Conservation (phyloP, 2,797 vertebrate genomes). For the Eulemur coronatus region DNA sequence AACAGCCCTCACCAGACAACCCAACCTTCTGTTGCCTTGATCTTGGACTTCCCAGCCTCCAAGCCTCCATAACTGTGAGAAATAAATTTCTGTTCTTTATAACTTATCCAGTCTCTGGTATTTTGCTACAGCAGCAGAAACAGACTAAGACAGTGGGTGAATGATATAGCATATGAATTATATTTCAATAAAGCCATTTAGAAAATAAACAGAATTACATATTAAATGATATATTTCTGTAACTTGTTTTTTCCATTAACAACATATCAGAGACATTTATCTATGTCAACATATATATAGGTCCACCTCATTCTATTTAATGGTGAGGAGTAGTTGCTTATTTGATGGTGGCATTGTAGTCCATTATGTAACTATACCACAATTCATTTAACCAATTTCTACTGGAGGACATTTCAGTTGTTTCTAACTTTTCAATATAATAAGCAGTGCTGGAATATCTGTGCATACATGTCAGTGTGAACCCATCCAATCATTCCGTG, state of each 20-base stretch:
- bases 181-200: neutral
- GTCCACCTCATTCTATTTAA: neutral
- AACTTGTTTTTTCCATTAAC: neutral
- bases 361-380: neutral
- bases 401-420: neutral
- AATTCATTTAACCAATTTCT: neutral
- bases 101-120: neutral
- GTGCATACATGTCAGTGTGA: neutral
- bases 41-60: neutral
- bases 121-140: neutral
- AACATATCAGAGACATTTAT: neutral
- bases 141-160: neutral
- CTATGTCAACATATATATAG: neutral
- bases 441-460: neutral
- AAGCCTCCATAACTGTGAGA: neutral
- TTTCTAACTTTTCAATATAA: neutral
- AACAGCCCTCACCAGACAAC: neutral
- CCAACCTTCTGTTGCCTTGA: neutral
- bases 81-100: neutral
- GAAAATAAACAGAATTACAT: neutral
- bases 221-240: neutral
- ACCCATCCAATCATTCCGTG: neutral
- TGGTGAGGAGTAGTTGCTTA: neutral
- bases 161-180: neutral
- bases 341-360: neutral